Base-by-base conservation (phyloP, 1,140 invertebrate genomes). In the Aphelinus atriplicis region DNA sequence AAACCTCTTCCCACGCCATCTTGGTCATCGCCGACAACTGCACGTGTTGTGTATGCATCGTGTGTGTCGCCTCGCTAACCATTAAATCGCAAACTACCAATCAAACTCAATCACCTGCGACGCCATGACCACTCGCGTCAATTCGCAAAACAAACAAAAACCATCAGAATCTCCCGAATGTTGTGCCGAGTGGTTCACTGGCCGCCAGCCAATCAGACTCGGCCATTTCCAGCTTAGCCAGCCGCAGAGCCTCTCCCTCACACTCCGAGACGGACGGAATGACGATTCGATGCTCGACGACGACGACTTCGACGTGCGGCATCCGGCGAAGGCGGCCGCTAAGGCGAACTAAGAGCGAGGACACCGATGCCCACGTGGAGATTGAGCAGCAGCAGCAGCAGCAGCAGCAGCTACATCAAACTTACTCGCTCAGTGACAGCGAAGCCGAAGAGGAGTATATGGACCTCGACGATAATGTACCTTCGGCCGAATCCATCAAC, bases 161-260 rank as follows among this genome's bases (percentile, higher is more conserved):
- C 67, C 71, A 71, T 70, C 76, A 88, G 86, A 82, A 81, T 66
- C 75, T 87, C 68, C 79, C 82, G 69, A 82, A 75, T 64, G 77
- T 81, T 68, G 75, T 82, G 43, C 78, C 82, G 71, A 85, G 50
- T 63, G 70, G 80, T 65, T 47, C 80, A 50, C 58, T 69, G 75
- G 79, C 46, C 77, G 78, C 77, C 70, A 84, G 83, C 81, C 85
- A 86, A 84, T 81, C 81, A 82, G 84, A 84, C 80, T 79, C 82
- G 85, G 84, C 85, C 81, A 81, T 87, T 87, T 88, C 80, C 86
- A 88, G 86, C 82, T 86, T 77, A 83, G 82, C 79, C 83, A 86
- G 73, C 78, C 78, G n/a, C 53, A 62, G 62, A 77, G 61, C 73
- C n/a, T 55, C 73, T 57, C 69, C 51, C 62, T 77, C 62, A 53